phyloP scores from a whole-genome alignment of 2,888 invertebrate genomes.

The Norana najaformis region DNA sequence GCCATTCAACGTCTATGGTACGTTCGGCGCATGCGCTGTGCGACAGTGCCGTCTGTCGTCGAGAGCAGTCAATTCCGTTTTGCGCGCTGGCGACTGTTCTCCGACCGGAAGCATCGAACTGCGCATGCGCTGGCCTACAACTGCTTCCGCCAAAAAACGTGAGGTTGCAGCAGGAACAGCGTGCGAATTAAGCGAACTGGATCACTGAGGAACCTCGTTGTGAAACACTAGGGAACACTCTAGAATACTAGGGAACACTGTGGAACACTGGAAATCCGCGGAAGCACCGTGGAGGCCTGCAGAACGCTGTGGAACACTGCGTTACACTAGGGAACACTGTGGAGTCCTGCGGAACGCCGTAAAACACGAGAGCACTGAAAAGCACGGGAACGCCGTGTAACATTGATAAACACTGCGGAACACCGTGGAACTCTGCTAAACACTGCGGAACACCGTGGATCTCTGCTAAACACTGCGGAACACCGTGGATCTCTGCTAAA shows the following conservation, averaged over 20 bases:
- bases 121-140: constrained; percentile 4
- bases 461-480: no score
- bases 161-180: not conserved
- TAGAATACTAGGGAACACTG: not conserved
- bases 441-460: no score
- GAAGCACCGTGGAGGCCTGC: not conserved
- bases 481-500: not conserved
- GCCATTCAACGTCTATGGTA: not conserved
- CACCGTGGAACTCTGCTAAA: not conserved
- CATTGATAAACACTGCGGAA: not conserved
- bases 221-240: not conserved
- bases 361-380: not conserved
- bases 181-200: not conserved
- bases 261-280: no score
- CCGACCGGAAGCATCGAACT: not conserved
- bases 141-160: not conserved
- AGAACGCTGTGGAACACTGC: not conserved
- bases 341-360: not conserved
- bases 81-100: not conserved
- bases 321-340: not conserved
- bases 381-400: no score
- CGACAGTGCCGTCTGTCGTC: not conserved
- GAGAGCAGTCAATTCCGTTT: not conserved
- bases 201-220: not conserved
- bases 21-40: not conserved